These are phyloP conservation scores for Porphyrio hochstetteri DNA, from an alignment of 2,113 vertebrate genomes.

Conservation along the genomic window DNA sequence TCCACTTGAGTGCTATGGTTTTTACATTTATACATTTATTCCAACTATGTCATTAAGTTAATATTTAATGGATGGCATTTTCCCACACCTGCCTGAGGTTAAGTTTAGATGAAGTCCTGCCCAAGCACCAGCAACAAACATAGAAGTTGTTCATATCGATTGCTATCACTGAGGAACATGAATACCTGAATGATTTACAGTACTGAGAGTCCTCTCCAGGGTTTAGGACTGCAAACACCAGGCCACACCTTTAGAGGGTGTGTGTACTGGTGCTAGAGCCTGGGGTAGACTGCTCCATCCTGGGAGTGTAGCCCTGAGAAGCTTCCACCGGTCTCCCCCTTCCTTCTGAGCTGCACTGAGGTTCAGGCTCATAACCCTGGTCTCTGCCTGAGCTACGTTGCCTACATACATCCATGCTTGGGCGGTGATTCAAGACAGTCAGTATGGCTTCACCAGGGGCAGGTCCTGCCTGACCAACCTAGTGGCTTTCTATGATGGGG, in stretches of 20 bases:
- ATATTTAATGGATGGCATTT: conserved; percentile 68
- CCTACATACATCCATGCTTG: accelerated
- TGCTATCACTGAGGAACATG: neutral
- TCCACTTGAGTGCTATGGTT: conserved; percentile 64
- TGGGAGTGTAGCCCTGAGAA: neutral
- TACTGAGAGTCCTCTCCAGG: neutral
- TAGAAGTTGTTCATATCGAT: conserved; percentile 66
- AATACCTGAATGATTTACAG: conserved; percentile 54
- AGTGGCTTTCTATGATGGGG: no score
- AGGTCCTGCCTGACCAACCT: no score
- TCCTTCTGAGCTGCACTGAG: neutral
- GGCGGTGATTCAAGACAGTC: no score
- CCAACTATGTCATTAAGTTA: conserved; percentile 68
- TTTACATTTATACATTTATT: conserved; percentile 74
- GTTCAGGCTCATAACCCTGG: neutral
- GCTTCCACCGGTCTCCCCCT: neutral
- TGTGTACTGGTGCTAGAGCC: neutral
- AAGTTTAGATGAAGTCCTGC: conserved; percentile 30
- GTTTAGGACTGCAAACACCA: conserved; percentile 6
- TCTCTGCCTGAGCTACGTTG: neutral
- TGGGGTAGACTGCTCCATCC: neutral
- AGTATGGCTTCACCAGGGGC: no score
- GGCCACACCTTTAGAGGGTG: neutral
- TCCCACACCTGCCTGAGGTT: conserved; percentile 1
- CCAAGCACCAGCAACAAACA: conserved; percentile 45